Evolutionary conservation across 2,113 vertebrate genomes (phyloP).

Genomic region (Gymnogyps californianus): DNA sequence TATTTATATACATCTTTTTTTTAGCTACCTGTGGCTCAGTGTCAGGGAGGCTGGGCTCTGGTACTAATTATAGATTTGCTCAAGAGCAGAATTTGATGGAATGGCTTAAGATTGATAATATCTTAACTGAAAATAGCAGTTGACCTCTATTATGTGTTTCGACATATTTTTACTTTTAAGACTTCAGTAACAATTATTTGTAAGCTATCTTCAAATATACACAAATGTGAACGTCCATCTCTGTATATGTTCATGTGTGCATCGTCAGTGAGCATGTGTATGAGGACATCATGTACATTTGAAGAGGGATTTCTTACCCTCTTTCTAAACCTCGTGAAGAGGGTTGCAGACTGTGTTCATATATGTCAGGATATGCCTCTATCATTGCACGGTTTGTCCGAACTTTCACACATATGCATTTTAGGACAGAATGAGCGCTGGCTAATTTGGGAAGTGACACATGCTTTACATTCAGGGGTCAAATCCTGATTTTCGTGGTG

Average conservation of each 20-base stretch:
- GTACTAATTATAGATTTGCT: background rate
- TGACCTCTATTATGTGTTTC: background rate
- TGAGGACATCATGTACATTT: background rate
- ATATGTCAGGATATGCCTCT: background rate
- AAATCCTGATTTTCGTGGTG: background rate
- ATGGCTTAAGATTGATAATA: background rate
- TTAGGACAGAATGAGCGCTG: background rate
- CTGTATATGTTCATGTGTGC: fast-evolving
- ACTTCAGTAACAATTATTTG: background rate
- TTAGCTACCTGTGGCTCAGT: background rate
- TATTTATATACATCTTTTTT: background rate
- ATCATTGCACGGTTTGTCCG: background rate
- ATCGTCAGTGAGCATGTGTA: no score
- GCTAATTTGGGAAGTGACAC: background rate
- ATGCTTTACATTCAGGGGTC: background rate
- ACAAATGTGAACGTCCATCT: background rate
- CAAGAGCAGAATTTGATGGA: background rate
- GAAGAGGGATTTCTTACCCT: background rate
- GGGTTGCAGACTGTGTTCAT: background rate
- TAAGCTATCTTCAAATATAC: background rate
- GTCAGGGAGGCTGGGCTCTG: background rate
- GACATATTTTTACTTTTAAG: background rate
- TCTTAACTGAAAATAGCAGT: background rate
- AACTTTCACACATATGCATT: background rate
- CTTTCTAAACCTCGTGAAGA: no score